Conservation (phyloP, 2,888 invertebrate genomes). For the Oegoconia quadripuncta region DNA sequence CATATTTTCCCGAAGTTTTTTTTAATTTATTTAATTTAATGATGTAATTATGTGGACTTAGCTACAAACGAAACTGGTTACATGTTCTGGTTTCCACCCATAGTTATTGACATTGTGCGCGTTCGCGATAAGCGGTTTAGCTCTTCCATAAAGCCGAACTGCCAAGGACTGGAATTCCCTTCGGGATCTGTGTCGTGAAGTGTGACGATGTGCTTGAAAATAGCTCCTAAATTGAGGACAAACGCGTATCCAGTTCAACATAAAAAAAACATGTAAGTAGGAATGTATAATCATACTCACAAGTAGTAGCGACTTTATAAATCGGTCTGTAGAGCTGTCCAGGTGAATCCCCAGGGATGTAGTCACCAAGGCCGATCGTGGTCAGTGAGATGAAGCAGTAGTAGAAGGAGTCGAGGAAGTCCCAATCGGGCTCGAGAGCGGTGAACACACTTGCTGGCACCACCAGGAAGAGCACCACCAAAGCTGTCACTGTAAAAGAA, state of each 20-base stretch:
- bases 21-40: no score
- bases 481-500: conserved; percentile 59
- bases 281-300: conserved; percentile 69
- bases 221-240: background rate
- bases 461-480: conserved; percentile 82
- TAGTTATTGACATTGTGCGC: no score
- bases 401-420: conserved; percentile 91
- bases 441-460: conserved; percentile 88
- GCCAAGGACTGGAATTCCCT: no score
- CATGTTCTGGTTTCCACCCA: no score
- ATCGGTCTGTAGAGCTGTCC: conserved; percentile 87
- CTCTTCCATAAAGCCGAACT: no score
- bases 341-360: conserved; percentile 90
- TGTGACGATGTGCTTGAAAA: no score
- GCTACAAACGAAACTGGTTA: no score
- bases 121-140: no score
- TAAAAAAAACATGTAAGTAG: background rate
- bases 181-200: no score
- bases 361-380: conserved; percentile 93
- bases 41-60: no score
- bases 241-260: conserved; percentile 24
- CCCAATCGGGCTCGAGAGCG: conserved; percentile 88
- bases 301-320: conserved; percentile 90
- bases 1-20: no score
- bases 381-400: conserved; percentile 95